Evolutionary conservation across 2,888 invertebrate species (phyloP).

Genomic region (Stomorhina lunata): DNA sequence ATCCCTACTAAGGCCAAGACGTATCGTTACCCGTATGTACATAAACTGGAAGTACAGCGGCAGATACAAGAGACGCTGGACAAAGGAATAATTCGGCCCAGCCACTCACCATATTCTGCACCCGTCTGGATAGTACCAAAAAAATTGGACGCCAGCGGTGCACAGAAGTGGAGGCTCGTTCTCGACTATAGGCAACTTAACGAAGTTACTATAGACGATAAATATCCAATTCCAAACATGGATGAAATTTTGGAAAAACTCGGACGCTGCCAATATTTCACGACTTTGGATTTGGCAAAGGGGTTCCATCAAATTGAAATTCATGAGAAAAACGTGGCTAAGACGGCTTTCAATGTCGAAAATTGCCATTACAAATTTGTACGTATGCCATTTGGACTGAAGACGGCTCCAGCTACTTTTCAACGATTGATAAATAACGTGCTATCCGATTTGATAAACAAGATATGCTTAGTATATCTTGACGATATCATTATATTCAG

Average conservation of each 20-base stretch:
- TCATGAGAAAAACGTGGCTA: slow-evolving; percentile 37
- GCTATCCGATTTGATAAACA: slow-evolving; percentile 58
- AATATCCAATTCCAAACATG: slow-evolving; percentile 62
- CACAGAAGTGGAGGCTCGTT: slow-evolving; percentile 53
- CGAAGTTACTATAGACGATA: slow-evolving; percentile 53
- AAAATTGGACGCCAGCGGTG: slow-evolving; percentile 30
- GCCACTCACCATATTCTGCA: background rate
- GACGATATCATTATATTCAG: slow-evolving; percentile 70
- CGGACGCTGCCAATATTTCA: slow-evolving; percentile 56
- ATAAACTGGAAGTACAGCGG: slow-evolving; percentile 47
- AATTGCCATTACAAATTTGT: slow-evolving; percentile 72
- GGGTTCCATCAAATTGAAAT: slow-evolving; percentile 67
- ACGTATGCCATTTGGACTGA: slow-evolving; percentile 71
- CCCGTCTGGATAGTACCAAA: slow-evolving; percentile 19
- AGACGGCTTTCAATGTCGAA: slow-evolving; percentile 49
- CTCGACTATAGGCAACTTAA: slow-evolving; percentile 53
- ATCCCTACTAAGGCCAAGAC: slow-evolving; percentile 35
- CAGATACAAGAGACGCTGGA: slow-evolving; percentile 65
- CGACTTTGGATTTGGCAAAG: slow-evolving; percentile 60
- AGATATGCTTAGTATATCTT: slow-evolving; percentile 66
- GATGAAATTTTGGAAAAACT: slow-evolving; percentile 64
- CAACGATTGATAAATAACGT: slow-evolving; percentile 72
- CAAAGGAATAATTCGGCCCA: slow-evolving; percentile 4
- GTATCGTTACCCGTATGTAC: slow-evolving; percentile 63
- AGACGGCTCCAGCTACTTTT: slow-evolving; percentile 73